A percentile compares a stretch with the other conserved stretches of the same genome.
Evolutionary conservation across 2,113 vertebrate genomes (phyloP).

Genomic region (Larimichthys polyactis): DNA sequence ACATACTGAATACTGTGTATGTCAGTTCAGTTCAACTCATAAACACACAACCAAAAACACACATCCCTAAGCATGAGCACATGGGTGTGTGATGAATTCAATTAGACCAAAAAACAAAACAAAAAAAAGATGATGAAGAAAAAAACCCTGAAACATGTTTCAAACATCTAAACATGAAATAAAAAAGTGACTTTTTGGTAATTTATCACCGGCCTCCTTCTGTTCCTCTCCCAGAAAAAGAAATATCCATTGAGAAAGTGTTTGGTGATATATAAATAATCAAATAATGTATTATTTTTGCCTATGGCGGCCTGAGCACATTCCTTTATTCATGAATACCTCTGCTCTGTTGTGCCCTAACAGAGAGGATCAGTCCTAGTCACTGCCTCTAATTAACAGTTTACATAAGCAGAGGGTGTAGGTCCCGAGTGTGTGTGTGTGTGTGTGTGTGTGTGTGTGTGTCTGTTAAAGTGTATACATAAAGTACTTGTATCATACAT

Average conservation of each 20-base stretch:
- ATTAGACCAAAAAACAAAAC: background rate
- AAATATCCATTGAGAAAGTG: conserved; percentile 9
- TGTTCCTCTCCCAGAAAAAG: background rate
- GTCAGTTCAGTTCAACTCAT: conserved; percentile 45
- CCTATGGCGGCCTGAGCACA: conserved; percentile 18
- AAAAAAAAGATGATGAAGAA: background rate
- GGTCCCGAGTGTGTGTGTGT: conserved; percentile 20
- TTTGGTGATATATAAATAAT: conserved; percentile 26
- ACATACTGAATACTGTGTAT: conserved; percentile 28
- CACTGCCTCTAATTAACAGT: conserved; percentile 54
- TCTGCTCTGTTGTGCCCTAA: conserved; percentile 36
- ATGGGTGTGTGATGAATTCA: background rate
- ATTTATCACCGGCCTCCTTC: background rate
- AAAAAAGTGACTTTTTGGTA: background rate
- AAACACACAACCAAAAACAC: conserved; percentile 43
- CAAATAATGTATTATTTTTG: conserved; percentile 46
- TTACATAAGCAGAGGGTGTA: conserved; percentile 33
- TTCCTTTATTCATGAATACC: conserved; percentile 52
- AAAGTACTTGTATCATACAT: background rate
- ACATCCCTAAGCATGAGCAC: conserved; percentile 25
- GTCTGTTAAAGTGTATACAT: background rate
- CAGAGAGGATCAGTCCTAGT: conserved; percentile 51
- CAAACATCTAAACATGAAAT: background rate
- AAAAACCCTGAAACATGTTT: background rate
- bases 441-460: background rate